Percentiles rank a stretch among this genome's conserved stretches.
phyloP scores from a whole-genome alignment of 2,113 vertebrate species.

The Ranitomeya variabilis region DNA sequence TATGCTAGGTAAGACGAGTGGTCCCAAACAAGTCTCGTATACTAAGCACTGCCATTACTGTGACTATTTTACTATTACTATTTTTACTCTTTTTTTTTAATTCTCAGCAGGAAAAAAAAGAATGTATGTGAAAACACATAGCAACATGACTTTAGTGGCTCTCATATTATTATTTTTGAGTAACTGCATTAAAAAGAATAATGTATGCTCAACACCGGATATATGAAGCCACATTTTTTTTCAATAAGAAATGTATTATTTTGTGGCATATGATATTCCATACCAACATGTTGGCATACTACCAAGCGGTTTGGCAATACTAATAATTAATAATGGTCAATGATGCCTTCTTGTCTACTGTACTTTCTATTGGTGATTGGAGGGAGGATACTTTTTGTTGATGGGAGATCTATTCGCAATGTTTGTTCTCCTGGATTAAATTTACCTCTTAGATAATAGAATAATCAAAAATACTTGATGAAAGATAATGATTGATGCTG shows the following conservation, averaged over 20 bases:
- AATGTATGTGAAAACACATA: not conserved
- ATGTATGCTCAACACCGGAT: too few relatives aligned
- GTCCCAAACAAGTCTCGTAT: not conserved
- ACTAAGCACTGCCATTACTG: conserved; percentile 3
- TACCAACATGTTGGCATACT: too few relatives aligned
- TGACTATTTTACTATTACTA: not conserved
- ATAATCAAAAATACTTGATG: not conserved
- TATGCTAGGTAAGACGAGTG: not conserved
- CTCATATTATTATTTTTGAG: not conserved
- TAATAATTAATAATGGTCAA: not conserved
- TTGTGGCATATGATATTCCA: too few relatives aligned
- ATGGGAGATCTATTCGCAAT: not conserved
- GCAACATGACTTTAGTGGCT: not conserved
- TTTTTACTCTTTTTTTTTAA: not conserved
- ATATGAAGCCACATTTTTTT: too few relatives aligned
- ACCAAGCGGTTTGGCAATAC: too few relatives aligned
- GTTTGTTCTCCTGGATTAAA: not conserved
- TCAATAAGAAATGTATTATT: too few relatives aligned
- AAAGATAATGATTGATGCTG: not conserved
- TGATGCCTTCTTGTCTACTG: not conserved
- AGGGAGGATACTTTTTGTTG: not conserved
- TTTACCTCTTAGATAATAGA: not conserved
- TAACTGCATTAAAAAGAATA: too few relatives aligned
- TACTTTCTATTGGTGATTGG: not conserved
- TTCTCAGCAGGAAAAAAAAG: not conserved